These are phyloP conservation scores for Petrocephalus zakoni DNA, from an alignment of 2,113 vertebrate genomes.

Conservation along the genomic window DNA sequence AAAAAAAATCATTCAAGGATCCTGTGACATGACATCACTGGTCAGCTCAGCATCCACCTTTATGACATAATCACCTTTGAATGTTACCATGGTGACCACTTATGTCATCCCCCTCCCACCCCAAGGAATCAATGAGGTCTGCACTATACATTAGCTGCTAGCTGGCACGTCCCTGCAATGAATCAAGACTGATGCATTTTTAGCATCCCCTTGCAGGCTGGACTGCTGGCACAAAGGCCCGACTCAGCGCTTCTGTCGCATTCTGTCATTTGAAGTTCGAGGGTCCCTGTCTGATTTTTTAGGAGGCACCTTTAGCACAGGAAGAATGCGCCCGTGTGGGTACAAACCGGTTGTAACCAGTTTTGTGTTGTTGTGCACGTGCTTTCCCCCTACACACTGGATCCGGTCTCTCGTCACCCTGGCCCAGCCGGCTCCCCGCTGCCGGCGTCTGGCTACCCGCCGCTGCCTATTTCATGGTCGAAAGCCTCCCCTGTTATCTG, in stretches of 20 bases:
- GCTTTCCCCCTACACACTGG: not conserved
- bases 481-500: not conserved
- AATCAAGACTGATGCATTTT: not conserved
- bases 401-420: not conserved
- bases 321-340: not conserved
- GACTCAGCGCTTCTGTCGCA: not conserved
- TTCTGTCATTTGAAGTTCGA: not conserved
- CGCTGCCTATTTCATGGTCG: not conserved
- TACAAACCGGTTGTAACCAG: not conserved
- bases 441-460: not conserved
- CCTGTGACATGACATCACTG: not conserved
- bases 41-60: not conserved
- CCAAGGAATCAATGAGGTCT: not conserved
- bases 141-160: not conserved
- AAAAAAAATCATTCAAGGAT: not conserved
- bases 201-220: not conserved
- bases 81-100: not conserved
- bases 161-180: not conserved
- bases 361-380: not conserved
- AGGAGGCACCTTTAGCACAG: not conserved
- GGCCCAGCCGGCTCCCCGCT: not conserved
- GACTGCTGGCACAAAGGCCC: not conserved
- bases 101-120: not conserved
- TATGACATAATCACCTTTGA: not conserved
- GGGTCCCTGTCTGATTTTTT: not conserved